These are phyloP conservation scores for Empis stercorea DNA, from an alignment of 2,888 invertebrate genomes.

Conservation along the genomic window DNA sequence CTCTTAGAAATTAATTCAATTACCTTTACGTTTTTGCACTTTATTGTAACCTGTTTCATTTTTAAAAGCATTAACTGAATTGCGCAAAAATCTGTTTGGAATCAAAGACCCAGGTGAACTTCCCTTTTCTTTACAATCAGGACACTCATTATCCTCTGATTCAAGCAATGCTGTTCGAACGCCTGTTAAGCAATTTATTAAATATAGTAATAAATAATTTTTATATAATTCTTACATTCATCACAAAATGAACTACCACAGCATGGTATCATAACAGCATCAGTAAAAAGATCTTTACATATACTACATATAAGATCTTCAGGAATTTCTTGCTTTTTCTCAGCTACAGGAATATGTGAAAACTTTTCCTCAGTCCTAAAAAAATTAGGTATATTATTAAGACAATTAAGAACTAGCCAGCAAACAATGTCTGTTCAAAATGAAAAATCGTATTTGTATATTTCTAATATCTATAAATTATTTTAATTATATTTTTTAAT, in stretches of 20 bases:
- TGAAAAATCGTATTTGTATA: no score
- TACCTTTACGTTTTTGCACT: constrained; percentile 11
- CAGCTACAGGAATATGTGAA: constrained; percentile 33
- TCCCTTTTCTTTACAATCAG: constrained; percentile 84
- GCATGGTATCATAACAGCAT: constrained; percentile 96
- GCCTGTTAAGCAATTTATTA: constrained; percentile 41
- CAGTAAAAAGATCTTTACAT: constrained; percentile 82
- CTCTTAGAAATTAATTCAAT: not conserved
- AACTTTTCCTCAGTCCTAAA: not conserved
- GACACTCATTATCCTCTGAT: constrained; percentile 90
- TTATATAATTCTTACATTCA: constrained; percentile 61
- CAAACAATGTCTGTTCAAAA: no score
- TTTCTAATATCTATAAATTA: no score
- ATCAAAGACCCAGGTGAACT: constrained; percentile 86
- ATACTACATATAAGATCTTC: constrained; percentile 85
- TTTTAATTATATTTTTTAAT: no score
- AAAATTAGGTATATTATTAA: constrained; percentile 5
- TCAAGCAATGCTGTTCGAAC: constrained; percentile 78
- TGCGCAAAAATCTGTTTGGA: constrained; percentile 81
- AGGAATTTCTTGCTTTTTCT: constrained; percentile 60
- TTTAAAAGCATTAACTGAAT: constrained; percentile 77
- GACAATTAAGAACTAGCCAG: no score
- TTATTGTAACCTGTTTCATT: constrained; percentile 83
- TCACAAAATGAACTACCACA: constrained; percentile 98
- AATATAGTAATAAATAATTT: not conserved